Evolutionary conservation across 2,113 vertebrate species (phyloP).

Genomic region (Sebastes schlegelii): DNA sequence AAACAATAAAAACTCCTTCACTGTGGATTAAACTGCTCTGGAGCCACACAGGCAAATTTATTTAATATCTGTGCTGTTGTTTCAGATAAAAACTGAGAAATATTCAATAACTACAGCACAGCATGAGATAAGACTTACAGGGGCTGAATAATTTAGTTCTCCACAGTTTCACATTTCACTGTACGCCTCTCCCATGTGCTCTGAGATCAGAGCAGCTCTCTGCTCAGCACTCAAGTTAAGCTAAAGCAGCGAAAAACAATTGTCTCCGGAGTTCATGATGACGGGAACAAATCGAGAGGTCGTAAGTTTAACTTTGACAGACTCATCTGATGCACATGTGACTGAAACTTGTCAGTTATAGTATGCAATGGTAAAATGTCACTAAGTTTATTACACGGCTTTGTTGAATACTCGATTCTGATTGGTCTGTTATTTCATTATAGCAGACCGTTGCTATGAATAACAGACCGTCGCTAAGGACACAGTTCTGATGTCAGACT

Average conservation of each 20-base stretch:
- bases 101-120: slow-evolving; percentile 2
- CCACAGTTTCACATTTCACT: slow-evolving; percentile 55
- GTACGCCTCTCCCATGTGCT: slow-evolving; percentile 4
- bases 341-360: not conserved
- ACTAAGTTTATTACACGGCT: not conserved
- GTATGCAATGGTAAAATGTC: not conserved
- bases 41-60: not conserved
- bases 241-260: not conserved
- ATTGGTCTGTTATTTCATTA: no score
- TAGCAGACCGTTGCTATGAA: no score
- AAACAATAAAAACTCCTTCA: not conserved
- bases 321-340: not conserved
- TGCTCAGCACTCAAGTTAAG: not conserved
- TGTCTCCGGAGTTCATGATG: not conserved
- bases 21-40: not conserved
- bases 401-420: no score
- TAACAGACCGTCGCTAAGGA: no score
- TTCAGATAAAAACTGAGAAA: slow-evolving; percentile 21
- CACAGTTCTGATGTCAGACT: no score
- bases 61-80: slow-evolving; percentile 2
- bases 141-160: slow-evolving; percentile 64
- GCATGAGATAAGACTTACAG: slow-evolving; percentile 17
- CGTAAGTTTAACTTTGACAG: not conserved
- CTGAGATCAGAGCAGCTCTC: not conserved
- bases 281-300: not conserved